Evolutionary conservation across 1,140 invertebrate species (phyloP), one percentile per base, ranked within the genome.

Genomic region (Dreissena rostriformis): DNA sequence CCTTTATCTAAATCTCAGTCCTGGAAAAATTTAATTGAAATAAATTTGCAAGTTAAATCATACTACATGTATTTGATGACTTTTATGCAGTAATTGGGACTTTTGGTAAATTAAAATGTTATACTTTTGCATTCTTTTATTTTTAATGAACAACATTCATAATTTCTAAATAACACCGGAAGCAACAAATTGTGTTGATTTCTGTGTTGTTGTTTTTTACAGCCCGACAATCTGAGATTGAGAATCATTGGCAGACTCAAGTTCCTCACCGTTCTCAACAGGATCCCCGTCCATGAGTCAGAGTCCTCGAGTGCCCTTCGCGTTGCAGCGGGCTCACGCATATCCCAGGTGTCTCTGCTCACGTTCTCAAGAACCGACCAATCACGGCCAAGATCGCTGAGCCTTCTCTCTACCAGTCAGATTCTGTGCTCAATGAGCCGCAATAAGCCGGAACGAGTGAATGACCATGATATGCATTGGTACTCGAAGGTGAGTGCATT

Each of bases 301-400:
- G 92, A 93, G 80, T 86, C 90, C 15, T 89, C 90, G 15, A 77
- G 90, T 51, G 92, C 92, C 0, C 85, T 93, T 24, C 74, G 92
- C 22, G 84, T 92, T 63, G 91, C 92, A 17, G 92, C 92, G 29
- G 92, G 92, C 14, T 93, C 92, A 4, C 74, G 92, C 22, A 91
- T 93, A 51, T 93, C 91, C 17, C 92, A 93, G 86, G 73, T 93
- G 74, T 92, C 91, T 8, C 76, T 93, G 24, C 84, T 93, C 12
- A 88, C 90, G 28, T 88, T 90, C 73, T 89, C 90, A 5, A 85
- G 92, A 28, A 90, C 88, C 8, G 91, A 93, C 82, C 66, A 71
- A 2, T 29, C 73, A n/a, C 79, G 86, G 53, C 92, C 92, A 17
- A 70, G 92, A 15, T 90, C 91, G 15, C 87, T 93, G 0, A 90